Evolutionary conservation across 2,888 invertebrate species (phyloP).

Genomic region (Drosophila pullipes): DNA sequence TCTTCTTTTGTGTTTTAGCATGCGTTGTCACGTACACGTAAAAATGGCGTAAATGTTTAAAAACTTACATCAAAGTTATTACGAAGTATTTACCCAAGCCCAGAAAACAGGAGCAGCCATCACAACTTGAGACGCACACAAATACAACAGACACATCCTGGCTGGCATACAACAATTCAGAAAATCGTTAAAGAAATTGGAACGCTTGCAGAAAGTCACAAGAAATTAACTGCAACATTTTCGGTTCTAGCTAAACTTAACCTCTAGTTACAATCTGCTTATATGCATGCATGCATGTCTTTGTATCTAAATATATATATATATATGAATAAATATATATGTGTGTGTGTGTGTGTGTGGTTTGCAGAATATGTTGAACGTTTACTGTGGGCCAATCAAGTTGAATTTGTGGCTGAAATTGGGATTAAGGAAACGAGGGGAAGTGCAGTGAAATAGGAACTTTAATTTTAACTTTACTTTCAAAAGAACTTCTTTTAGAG

Average conservation of each 20-base stretch:
- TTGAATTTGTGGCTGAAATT: constrained; percentile 10
- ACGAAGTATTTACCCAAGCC: constrained; percentile 64
- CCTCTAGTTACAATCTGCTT: constrained; percentile 16
- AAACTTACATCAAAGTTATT: constrained; percentile 79
- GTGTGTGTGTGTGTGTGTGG: not conserved
- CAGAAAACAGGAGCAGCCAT: constrained; percentile 22
- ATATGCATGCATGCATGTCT: not conserved
- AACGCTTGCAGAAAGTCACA: constrained; percentile 54
- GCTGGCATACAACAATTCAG: constrained; percentile 20
- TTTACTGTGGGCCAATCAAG: constrained; percentile 8
- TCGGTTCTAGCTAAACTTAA: constrained; percentile 40
- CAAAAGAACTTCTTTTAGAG: not conserved
- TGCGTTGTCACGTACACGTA: constrained; percentile 76
- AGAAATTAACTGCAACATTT: constrained; percentile 68
- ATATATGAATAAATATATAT: no score
- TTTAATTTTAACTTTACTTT: not conserved
- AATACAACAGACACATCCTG: not conserved
- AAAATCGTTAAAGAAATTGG: constrained; percentile 64
- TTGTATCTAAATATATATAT: not conserved
- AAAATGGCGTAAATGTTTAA: constrained; percentile 78
- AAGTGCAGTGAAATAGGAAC: not conserved
- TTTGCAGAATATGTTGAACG: not conserved
- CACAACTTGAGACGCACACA: not conserved
- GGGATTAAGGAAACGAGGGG: not conserved
- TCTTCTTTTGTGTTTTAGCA: constrained; percentile 56